Conservation (phyloP, 2,797 vertebrate genomes). For the Acropternis orthonyx region DNA sequence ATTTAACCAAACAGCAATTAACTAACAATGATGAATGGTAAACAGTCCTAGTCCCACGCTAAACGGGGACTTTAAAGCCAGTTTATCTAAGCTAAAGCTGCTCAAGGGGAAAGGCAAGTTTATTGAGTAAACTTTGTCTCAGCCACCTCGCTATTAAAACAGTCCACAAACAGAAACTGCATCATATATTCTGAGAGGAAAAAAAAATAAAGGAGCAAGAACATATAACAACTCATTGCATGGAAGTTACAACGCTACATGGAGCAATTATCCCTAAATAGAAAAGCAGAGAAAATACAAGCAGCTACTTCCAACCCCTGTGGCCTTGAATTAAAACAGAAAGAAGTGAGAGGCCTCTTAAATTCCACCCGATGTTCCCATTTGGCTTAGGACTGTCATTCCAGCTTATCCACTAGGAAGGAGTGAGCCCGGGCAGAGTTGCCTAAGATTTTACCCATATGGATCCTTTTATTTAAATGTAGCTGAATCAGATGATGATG, state of each 20-base stretch:
- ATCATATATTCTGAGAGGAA: neutral
- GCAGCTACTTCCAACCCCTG: fast-evolving
- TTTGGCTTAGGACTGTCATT: neutral
- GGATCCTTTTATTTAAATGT: neutral
- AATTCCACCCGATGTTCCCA: neutral
- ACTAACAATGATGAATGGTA: conserved; percentile 30
- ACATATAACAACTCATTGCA: fast-evolving
- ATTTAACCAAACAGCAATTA: conserved; percentile 54
- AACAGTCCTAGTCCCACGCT: conserved; percentile 19
- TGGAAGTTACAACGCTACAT: neutral
- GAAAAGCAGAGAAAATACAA: neutral
- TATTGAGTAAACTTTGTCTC: conserved; percentile 35
- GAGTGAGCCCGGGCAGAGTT: neutral
- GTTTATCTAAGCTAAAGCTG: conserved; percentile 42
- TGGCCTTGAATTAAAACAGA: neutral
- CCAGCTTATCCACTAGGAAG: fast-evolving
- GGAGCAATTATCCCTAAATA: neutral
- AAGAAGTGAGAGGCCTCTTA: neutral
- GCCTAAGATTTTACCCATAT: fast-evolving
- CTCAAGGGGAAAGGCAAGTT: conserved; percentile 44
- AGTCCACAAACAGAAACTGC: neutral
- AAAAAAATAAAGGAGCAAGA: neutral
- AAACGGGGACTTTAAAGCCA: neutral
- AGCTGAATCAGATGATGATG: neutral
- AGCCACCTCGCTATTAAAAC: neutral